These are phyloP conservation scores for Drosophila niveifrons DNA, from an alignment of 2,888 invertebrate genomes.

Conservation along the genomic window DNA sequence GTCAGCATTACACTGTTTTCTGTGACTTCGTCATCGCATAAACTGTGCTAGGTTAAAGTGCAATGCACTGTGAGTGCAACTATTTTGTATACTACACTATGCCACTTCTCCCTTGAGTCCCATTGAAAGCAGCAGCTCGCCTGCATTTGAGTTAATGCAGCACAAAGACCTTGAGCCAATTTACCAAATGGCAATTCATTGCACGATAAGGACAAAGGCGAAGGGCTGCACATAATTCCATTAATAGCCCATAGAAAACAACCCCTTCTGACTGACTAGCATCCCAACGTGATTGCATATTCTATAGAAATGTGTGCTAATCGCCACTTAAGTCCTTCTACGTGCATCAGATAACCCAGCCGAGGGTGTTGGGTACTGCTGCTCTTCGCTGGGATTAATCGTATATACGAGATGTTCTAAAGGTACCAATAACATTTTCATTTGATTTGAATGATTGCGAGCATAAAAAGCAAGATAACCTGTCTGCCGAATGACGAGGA, in stretches of 20 bases:
- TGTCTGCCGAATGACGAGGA: not conserved
- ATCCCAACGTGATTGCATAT: conserved; percentile 8
- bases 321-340: conserved; percentile 13
- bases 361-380: not conserved
- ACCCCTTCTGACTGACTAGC: not conserved
- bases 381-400: conserved; percentile 10
- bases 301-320: conserved; percentile 21
- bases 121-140: not conserved
- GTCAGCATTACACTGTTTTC: conserved; percentile 7
- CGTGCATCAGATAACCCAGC: conserved; percentile 22
- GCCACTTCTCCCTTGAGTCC: conserved; percentile 12
- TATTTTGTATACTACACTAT: not conserved
- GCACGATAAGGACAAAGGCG: not conserved
- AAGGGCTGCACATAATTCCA: conserved; percentile 19
- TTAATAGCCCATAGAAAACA: conserved; percentile 1
- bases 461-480: not conserved
- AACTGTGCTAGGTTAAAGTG: conserved; percentile 6
- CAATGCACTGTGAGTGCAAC: conserved; percentile 15
- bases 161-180: conserved; percentile 18
- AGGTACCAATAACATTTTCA: not conserved
- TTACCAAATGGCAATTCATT: conserved; percentile 5
- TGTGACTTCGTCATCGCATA: conserved; percentile 11
- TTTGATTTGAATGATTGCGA: conserved; percentile 5
- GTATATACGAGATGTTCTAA: not conserved
- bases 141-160: conserved; percentile 12